Conservation (phyloP, 2,113 vertebrate genomes). For the Bettongia penicillata region DNA sequence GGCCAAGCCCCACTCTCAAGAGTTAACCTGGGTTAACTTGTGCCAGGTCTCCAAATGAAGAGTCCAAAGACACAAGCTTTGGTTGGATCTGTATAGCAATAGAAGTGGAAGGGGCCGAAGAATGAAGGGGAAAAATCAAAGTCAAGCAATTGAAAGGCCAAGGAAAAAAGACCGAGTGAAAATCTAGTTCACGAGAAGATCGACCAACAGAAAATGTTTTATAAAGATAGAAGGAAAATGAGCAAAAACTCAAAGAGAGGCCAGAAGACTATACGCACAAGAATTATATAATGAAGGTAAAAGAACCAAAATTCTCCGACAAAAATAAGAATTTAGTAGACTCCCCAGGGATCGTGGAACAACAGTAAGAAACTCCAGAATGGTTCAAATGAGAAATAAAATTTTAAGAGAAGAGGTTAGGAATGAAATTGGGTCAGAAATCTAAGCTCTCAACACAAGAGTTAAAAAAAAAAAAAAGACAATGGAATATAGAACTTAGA, state of each 20-base stretch:
- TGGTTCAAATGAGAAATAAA: not conserved
- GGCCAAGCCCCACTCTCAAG: not conserved
- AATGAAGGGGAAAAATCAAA: not conserved
- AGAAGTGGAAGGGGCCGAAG: not conserved
- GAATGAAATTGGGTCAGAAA: not conserved
- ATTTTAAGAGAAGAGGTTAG: not conserved
- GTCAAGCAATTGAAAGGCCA: not conserved
- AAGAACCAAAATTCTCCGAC: not conserved
- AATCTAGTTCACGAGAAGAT: not conserved
- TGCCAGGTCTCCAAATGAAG: not conserved
- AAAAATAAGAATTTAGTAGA: not conserved
- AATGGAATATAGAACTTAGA: not conserved
- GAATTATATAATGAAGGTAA: not conserved
- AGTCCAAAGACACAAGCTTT: not conserved
- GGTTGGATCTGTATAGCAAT: not conserved
- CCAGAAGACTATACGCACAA: not conserved
- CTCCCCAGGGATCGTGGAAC: not conserved
- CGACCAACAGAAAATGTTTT: not conserved
- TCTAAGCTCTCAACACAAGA: not conserved
- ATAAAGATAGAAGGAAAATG: not conserved
- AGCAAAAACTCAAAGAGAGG: not conserved
- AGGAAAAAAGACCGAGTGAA: not conserved
- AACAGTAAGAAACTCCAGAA: not conserved
- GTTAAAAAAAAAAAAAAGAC: not conserved
- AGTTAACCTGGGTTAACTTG: not conserved